phyloP scores from a whole-genome alignment of 2,797 vertebrate genomes.

The Vireo griseus region DNA sequence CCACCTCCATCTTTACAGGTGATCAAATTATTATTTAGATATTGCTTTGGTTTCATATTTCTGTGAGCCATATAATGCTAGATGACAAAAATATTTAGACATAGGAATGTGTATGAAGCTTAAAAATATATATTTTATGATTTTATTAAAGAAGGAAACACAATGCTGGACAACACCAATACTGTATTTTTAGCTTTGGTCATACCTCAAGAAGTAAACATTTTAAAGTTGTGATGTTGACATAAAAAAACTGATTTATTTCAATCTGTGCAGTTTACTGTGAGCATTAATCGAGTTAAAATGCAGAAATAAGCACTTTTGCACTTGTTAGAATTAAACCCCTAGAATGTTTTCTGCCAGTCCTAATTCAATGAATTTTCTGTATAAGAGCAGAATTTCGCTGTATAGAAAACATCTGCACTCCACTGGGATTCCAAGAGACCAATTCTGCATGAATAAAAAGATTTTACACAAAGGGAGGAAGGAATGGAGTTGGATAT shows the following conservation, averaged over 20 bases:
- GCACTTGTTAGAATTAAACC: not conserved
- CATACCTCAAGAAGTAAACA: not conserved
- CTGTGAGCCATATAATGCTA: not conserved
- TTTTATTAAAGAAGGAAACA: not conserved
- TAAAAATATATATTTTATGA: not conserved
- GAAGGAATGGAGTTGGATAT: not conserved
- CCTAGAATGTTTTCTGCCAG: not conserved
- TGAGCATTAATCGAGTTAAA: not conserved
- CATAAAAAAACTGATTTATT: not conserved
- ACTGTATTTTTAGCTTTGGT: not conserved
- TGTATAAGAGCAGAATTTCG: not conserved
- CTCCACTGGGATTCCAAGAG: not conserved
- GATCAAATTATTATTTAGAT: not conserved
- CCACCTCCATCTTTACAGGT: not conserved
- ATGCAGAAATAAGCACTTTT: not conserved
- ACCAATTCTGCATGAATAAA: not conserved
- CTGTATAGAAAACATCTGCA: not conserved
- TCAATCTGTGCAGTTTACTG: not conserved
- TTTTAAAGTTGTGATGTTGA: not conserved
- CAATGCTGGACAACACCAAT: not conserved
- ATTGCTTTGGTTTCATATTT: not conserved
- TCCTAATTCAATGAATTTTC: not conserved
- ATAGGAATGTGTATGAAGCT: not conserved
- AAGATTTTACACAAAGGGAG: not conserved
- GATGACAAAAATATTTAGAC: not conserved